Conservation (phyloP, 2,113 vertebrate species). For the Cyprinodon brontotheroides region DNA sequence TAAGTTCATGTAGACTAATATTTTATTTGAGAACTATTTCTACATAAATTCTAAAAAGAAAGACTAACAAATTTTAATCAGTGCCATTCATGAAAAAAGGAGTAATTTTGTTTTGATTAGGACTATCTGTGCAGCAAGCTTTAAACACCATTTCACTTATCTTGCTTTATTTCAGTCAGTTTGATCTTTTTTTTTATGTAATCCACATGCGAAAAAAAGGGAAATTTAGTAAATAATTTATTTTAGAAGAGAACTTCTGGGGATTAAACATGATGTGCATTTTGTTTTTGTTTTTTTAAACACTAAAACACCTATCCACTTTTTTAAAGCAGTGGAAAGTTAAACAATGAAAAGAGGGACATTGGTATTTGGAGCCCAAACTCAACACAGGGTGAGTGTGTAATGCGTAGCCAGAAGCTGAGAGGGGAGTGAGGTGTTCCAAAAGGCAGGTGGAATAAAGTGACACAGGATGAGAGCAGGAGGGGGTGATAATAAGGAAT, state of each 20-base stretch:
- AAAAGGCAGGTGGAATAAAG: constrained; percentile 63
- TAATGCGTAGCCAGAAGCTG: constrained; percentile 32
- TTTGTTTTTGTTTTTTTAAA: neutral
- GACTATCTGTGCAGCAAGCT: neutral
- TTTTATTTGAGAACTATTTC: neutral
- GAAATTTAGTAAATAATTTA: neutral
- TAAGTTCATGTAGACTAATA: neutral
- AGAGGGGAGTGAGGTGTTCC: constrained; percentile 48
- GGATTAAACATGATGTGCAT: neutral
- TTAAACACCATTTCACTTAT: neutral
- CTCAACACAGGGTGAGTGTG: constrained; percentile 23
- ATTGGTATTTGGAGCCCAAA: constrained; percentile 44
- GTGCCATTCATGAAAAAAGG: neutral
- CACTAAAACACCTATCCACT: neutral
- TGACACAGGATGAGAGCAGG: constrained; percentile 59
- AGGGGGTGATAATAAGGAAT: constrained; percentile 72
- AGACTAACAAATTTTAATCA: neutral
- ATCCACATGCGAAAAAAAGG: neutral
- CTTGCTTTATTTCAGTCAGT: neutral
- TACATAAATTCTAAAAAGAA: neutral
- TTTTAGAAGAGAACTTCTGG: neutral
- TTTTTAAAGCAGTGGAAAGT: constrained; percentile 6
- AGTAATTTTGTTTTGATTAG: neutral
- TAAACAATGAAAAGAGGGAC: constrained; percentile 30
- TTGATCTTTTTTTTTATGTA: neutral